Base-by-base conservation (phyloP, 2,113 vertebrate genomes). In the Microcebus jonahi region DNA sequence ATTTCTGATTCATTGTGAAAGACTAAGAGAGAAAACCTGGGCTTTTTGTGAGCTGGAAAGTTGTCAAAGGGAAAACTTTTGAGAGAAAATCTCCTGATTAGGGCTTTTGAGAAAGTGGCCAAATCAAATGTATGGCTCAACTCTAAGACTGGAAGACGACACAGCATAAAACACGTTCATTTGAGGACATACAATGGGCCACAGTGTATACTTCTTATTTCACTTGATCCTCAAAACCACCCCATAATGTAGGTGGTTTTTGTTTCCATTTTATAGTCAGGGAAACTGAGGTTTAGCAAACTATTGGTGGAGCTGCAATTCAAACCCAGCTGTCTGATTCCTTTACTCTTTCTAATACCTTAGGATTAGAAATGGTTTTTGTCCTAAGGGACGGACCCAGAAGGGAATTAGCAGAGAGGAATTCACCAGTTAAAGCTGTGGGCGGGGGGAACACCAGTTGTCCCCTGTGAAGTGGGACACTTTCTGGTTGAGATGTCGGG, bases 1-100 rank as follows among this genome's bases (percentile, higher is more conserved):
- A 29, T 80, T 93, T 92, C 34, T 77, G 61, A 68, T 81, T 96
- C 36, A 57, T 90, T 81, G 63, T 27, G 17, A 95, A 89, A 95
- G 20, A 50, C 36, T 59, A 65, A 55, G 29, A 82, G 83, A 48
- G 57, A 81, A 88, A 86, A 48, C 23, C 10, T 63, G 36, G n/a
- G 63, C 50, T 89, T 95, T 92, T 79, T 75, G 14, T 75, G 11
- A 59, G 11, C 63, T 86, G 34, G 63, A 53, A 93, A 80, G 25
- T 13, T 91, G 4, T 67, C 71, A 29, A 65, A 92, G 63, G 15
- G 17, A 15, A 10, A 90, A 39, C 7, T 77, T 55, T 20, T 87
- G 75, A 70, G 9, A 82, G 45, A 86, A 86, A 85, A 5, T 31
- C 17, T 48, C 53, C 39, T 15, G 6, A 86, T 61, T n/a, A 55